Evolutionary conservation across 2,888 invertebrate species (phyloP), one percentile per base, ranked within the genome.

Genomic region (Caenorhabditis sp.): DNA sequence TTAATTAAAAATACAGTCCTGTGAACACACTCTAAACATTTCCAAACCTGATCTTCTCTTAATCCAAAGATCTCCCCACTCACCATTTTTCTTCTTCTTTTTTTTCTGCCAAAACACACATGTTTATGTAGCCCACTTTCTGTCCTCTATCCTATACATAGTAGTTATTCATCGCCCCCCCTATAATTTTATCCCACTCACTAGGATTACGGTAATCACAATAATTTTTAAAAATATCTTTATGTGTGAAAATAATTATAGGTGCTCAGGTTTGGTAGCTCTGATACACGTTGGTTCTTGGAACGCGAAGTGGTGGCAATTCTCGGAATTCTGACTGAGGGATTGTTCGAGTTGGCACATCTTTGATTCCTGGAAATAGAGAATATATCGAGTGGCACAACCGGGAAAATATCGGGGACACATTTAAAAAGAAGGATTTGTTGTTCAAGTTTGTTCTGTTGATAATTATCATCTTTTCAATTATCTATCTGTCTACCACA

Each of bases 241-340:
- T 20, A 4, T 50, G 50, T 4, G n/a, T 5, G 50, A 17, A 17
- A 50, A 50, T 10, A 20, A 5, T 50, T 5, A 17, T 50, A 17
- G 17, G 50, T 50, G n/a, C n/a, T 50, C 50, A 50, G 8, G 53
- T 21, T 43, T 43, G 43, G 8, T 26, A 56, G 8, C 12, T 8
- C 26, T 56, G 58, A 38, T 58, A 38, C 4, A 58, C 26, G 27
- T 58, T 20, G 4, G 58, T 58, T 58, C 38, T 3, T 1, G 58
- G 58, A n/a, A 58, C 4, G 3, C 58, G 36, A 36, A 58, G 38
- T 12, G 58, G 58, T 12, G 58, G 58, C 2, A 58, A 20, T 58
- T 58, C 38, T 5, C 58, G 58, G 17, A 26, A 56, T 17, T 56
- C 23, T 3, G 25, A 26, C 14, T 25, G 26, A 4, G 56, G 56